Evolutionary conservation across 2,113 vertebrate genomes (phyloP).

Genomic region (Smithornis capensis): DNA sequence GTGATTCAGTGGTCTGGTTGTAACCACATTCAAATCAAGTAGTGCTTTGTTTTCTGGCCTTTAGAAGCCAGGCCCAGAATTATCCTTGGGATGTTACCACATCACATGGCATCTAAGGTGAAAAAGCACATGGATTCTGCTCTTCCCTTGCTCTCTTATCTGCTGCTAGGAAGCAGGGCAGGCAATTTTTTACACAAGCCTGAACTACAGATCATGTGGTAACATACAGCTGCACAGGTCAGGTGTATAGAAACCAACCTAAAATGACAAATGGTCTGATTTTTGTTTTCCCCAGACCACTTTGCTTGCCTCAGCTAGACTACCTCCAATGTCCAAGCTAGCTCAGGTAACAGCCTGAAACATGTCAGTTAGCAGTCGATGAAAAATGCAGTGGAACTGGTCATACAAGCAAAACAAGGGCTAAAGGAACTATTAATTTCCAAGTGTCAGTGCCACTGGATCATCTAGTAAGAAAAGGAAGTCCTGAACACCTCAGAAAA

Average conservation of each 20-base stretch:
- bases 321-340: background rate
- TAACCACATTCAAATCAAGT: background rate
- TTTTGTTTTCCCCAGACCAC: background rate
- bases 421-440: background rate
- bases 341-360: background rate
- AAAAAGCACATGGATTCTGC: background rate
- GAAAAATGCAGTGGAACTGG: background rate
- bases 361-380: background rate
- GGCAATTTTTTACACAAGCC: background rate
- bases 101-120: fast-evolving
- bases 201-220: background rate
- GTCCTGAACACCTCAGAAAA: background rate
- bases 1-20: background rate
- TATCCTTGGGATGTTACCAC: background rate
- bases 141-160: background rate
- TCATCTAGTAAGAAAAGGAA: background rate
- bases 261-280: background rate
- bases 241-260: background rate
- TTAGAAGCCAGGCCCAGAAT: background rate
- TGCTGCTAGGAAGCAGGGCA: background rate
- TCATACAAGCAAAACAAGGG: background rate
- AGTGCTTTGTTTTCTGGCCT: background rate
- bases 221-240: fast-evolving
- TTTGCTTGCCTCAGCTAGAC: background rate
- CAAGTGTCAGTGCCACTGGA: background rate